phyloP scores from a whole-genome alignment of 2,797 vertebrate species.

The Halcyon badia region DNA sequence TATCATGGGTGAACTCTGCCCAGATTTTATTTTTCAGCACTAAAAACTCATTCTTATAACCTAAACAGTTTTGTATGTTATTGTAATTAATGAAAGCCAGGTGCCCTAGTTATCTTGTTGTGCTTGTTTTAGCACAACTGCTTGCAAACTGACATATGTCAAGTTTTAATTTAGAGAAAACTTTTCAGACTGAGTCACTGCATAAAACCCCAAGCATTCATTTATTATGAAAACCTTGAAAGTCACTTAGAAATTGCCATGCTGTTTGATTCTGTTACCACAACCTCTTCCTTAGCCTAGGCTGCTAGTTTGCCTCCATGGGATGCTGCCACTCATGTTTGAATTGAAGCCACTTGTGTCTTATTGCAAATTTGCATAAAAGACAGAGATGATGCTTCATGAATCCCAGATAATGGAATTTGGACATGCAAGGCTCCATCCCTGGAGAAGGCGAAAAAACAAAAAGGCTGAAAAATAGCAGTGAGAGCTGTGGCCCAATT shows the following conservation, averaged over 20 bases:
- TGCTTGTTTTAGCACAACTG: constrained; percentile 21
- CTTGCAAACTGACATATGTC: constrained; percentile 43
- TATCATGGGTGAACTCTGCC: neutral
- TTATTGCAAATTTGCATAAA: constrained; percentile 70
- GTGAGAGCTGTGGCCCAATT: constrained; percentile 30
- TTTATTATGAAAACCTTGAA: constrained; percentile 63
- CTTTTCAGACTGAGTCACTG: constrained; percentile 47
- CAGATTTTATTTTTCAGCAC: constrained; percentile 1
- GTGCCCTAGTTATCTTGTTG: constrained; percentile 27
- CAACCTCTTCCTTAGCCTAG: constrained; percentile 2
- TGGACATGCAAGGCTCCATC: constrained; percentile 56
- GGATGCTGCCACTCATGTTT: constrained; percentile 51
- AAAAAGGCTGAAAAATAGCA: constrained; percentile 25
- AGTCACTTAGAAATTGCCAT: constrained; percentile 46
- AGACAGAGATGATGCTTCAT: constrained; percentile 71
- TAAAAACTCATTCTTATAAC: neutral
- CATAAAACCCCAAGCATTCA: neutral
- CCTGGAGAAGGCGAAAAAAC: neutral
- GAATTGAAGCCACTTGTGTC: constrained; percentile 68
- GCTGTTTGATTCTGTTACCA: constrained; percentile 31
- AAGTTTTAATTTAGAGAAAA: constrained; percentile 55
- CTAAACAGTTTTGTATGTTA: constrained; percentile 21
- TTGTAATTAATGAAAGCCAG: constrained; percentile 53
- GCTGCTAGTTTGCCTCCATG: constrained; percentile 45
- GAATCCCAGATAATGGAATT: constrained; percentile 68